Base-by-base conservation (phyloP, 2,113 vertebrate genomes). In the Corythornis madagascariensis region DNA sequence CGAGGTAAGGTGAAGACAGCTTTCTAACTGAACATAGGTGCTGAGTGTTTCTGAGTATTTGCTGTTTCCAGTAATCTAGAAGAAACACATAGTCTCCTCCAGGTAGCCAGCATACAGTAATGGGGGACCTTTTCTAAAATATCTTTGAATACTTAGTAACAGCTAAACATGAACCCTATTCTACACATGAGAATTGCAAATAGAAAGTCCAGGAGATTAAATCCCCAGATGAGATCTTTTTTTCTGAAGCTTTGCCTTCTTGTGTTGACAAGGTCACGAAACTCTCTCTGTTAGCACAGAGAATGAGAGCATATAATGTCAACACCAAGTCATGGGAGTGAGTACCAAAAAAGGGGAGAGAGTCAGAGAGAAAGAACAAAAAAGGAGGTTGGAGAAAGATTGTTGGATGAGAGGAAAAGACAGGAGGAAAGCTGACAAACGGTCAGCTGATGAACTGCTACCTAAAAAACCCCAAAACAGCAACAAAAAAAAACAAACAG, bases 11-110 rank as follows among this genome's bases (percentile, higher is more conserved):
- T 65, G 64, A 73, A 95, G 89, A 94, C 60, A 86, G 75, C n/a
- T 63, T 94, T 85, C 67, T 93, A 80, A 93, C 47, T 38, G n/a
- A 87, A 85, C 35, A 42, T 79, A 76, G 60, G 64, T 91, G 88
- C 76, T 1, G 6, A 74, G 31, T 64, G 74, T 76, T 94, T 76
- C 60, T 79, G 2, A 64, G 77, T 88, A 57, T 88, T 76, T 89
- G 64, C 83, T 88, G 3, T 86, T 89, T 77, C 74, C 84, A 64
- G 64, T 83, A 38, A 70, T 64, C 29, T 53, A 47, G 35, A 89
- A 47, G 69, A 93, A 89, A 79, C 5, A 4, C 17, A 56, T 29
- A 52, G 71, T 50, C 74, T 70, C 33, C 38, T 86, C 48, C 40
- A 66, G 43, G 42, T 33, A 13, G 31, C n/a, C 35, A 63, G 3